A percentile compares a stretch with the other conserved stretches of the same genome.
These are phyloP conservation scores for Agrilus cyanescens DNA, from an alignment of 2,888 invertebrate species.

Conservation along the genomic window DNA sequence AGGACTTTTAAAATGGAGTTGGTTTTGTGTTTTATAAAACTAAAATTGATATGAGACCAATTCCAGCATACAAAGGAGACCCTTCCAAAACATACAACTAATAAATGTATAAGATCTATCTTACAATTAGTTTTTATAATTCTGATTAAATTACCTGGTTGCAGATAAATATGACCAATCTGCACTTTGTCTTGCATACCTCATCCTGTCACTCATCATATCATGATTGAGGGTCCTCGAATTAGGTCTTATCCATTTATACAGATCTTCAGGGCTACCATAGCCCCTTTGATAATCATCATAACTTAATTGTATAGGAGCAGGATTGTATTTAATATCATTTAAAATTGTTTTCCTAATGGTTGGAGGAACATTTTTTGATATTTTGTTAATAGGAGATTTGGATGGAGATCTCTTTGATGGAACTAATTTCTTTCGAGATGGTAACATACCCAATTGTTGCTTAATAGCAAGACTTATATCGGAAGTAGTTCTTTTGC, in stretches of 20 bases:
- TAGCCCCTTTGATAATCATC: neutral
- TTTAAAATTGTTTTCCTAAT: slow-evolving; percentile 28
- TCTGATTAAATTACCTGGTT: neutral
- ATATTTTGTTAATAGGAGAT: slow-evolving; percentile 1
- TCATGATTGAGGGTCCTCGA: neutral
- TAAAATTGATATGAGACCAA: no score
- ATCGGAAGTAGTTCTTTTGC: slow-evolving; percentile 21
- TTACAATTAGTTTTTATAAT: neutral
- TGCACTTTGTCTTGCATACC: no score
- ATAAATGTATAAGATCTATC: neutral
- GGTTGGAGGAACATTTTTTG: slow-evolving; percentile 10
- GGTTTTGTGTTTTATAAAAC: no score
- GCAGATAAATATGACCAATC: no score
- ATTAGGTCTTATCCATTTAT: slow-evolving; percentile 11
- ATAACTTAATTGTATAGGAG: slow-evolving; percentile 10
- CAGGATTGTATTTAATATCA: slow-evolving; percentile 20
- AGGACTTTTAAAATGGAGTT: no score
- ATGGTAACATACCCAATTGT: slow-evolving; percentile 27
- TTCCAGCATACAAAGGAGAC: no score
- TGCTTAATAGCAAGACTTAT: slow-evolving; percentile 32
- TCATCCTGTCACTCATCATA: neutral
- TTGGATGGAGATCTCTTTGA: slow-evolving; percentile 11
- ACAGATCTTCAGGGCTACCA: slow-evolving; percentile 6
- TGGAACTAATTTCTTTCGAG: slow-evolving; percentile 12
- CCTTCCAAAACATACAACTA: no score